These are phyloP conservation scores for Zosterops lateralis DNA, from an alignment of 2,113 vertebrate species.

Conservation along the genomic window DNA sequence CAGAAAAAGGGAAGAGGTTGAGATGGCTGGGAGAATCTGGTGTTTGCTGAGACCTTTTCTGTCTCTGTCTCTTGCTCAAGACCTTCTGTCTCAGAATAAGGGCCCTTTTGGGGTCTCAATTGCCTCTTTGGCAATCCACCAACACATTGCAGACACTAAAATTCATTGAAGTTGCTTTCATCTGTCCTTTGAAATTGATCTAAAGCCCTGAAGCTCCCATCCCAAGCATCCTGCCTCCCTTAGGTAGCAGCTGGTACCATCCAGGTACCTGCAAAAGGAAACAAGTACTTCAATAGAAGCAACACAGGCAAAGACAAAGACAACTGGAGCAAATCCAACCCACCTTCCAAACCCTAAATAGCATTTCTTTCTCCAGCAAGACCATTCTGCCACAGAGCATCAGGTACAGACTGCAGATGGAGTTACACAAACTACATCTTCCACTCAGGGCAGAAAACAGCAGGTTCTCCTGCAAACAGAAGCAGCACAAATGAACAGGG, in stretches of 20 bases:
- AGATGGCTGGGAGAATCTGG: not conserved
- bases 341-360: not conserved
- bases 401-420: not conserved
- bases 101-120: not conserved
- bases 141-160: not conserved
- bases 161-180: not conserved
- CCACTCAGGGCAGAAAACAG: rapidly evolving
- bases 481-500: not conserved
- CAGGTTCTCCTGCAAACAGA: not conserved
- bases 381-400: not conserved
- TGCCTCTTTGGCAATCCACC: not conserved
- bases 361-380: not conserved
- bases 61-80: not conserved
- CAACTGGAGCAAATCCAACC: not conserved
- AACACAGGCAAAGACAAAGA: not conserved
- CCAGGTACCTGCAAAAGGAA: not conserved
- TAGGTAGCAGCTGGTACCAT: not conserved
- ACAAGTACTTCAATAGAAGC: not conserved
- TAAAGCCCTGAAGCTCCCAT: not conserved
- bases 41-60: not conserved
- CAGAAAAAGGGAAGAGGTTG: not conserved
- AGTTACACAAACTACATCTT: not conserved
- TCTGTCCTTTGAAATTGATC: not conserved
- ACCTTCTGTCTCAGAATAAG: not conserved
- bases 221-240: not conserved